Base-by-base conservation (phyloP, 1,140 invertebrate species). In the Drosophila murphyi region DNA sequence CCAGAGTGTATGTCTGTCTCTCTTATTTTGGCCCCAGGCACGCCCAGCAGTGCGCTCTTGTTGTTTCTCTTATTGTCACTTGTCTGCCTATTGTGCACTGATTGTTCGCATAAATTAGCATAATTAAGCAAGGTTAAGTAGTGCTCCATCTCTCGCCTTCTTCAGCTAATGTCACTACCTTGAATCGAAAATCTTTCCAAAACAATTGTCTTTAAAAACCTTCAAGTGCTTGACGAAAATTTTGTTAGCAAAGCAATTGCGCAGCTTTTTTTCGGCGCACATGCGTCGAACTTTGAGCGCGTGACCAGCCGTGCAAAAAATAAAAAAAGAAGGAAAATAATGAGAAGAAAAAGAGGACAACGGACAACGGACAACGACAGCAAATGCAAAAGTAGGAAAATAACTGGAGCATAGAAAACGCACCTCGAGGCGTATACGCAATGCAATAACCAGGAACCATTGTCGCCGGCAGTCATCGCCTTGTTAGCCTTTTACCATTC, bases 81-180 rank as follows among this genome's bases (percentile, higher is more conserved):
- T 87, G 80, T 88, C 83, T 88, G 82, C 82, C 83, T 77, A 82
- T 82, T 80, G 79, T 77, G 67, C 68, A 68, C 83, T 78, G 85
- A 88, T 88, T 88, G 85, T 89, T 89, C 78, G 85, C 80, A 88
- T 88, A 88, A 89, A 88, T 88, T 88, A 82, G 70, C 85, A 88
- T 88, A 88, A 89, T 88, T 88, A 89, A 88, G 78, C 85, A 72
- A 72, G 61, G 80, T 78, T 69, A 55, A 74, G 37, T 55, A 56
- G 39, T 28, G 56, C 55, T 37, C 28, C 51, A n/a, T 35, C 29
- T 34, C 12, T 41, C 7, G 37, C 12, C 12, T 10, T 32, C 34
- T 32, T 10, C 2, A 29, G 29, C 39, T 39, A 20, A 20, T 20
- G 20, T 6, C 3, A 2, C 8, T 6, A n/a, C 34, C 7, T 41